phyloP scores from a whole-genome alignment of 2,797 vertebrate species.

The Cossypha caffra region DNA sequence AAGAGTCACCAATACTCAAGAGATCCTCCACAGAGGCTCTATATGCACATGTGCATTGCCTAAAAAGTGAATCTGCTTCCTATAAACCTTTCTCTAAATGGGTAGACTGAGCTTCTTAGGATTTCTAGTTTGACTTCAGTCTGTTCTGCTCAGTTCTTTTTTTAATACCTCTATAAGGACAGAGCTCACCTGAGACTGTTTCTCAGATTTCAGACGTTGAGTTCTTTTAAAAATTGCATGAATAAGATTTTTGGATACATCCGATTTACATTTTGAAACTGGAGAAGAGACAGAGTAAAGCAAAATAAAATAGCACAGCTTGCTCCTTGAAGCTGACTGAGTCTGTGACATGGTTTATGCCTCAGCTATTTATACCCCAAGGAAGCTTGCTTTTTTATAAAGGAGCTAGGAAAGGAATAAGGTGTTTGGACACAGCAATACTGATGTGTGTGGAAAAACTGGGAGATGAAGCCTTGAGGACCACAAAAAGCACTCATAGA shows the following conservation, averaged over 20 bases:
- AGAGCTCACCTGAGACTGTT: background rate
- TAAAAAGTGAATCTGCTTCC: background rate
- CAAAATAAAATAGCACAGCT: background rate
- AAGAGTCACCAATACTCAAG: background rate
- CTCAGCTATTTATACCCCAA: background rate
- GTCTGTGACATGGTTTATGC: background rate
- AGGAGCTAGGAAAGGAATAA: background rate
- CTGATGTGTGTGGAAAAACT: background rate
- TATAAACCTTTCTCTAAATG: background rate
- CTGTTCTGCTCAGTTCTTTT: background rate
- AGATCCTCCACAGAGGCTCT: background rate
- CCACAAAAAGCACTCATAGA: background rate
- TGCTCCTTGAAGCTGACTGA: background rate
- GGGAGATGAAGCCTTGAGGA: background rate
- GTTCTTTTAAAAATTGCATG: background rate
- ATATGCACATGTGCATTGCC: background rate
- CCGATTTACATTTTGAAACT: background rate
- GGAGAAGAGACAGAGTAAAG: background rate
- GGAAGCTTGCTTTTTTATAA: background rate
- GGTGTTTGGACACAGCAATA: rapidly evolving
- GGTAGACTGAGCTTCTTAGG: background rate
- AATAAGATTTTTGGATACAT: background rate
- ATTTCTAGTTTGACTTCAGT: background rate
- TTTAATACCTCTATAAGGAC: background rate
- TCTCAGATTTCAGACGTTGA: background rate